These are phyloP conservation scores for Brevimyrus niger DNA, from an alignment of 2,113 vertebrate genomes.

Conservation along the genomic window DNA sequence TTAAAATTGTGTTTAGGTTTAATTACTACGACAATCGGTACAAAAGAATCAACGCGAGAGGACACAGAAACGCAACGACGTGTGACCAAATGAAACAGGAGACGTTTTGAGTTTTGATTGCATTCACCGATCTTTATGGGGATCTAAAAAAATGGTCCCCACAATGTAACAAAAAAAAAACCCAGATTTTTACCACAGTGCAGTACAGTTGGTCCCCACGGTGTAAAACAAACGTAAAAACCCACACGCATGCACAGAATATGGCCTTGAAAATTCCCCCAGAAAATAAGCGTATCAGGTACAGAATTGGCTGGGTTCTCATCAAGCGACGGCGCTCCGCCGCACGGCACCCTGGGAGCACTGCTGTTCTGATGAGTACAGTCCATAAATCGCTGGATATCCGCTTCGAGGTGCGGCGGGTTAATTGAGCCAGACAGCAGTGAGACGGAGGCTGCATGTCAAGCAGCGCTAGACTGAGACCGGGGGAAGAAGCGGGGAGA, in stretches of 20 bases:
- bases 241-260: not conserved
- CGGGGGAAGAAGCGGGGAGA: not conserved
- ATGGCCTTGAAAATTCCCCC: not conserved
- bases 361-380: constrained; percentile 34
- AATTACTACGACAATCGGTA: not conserved
- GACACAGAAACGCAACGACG: not conserved
- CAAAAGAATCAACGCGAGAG: not conserved
- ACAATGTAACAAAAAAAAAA: not conserved
- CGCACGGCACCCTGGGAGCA: not conserved
- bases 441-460: constrained; percentile 1
- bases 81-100: no score
- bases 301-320: not conserved
- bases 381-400: constrained; percentile 28
- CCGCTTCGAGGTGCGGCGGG: constrained; percentile 6
- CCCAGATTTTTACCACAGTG: no score
- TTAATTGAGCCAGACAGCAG: constrained; percentile 15
- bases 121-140: no score
- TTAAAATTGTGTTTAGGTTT: not conserved
- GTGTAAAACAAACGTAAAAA: not conserved
- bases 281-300: not conserved
- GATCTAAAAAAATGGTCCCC: not conserved
- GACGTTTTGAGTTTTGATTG: no score
- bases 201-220: no score
- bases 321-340: not conserved
- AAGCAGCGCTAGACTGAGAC: not conserved